Evolutionary conservation across 2,888 invertebrate genomes (phyloP), one percentile per base, ranked within the genome.

Genomic region (Trypoxylon attenuatum): DNA sequence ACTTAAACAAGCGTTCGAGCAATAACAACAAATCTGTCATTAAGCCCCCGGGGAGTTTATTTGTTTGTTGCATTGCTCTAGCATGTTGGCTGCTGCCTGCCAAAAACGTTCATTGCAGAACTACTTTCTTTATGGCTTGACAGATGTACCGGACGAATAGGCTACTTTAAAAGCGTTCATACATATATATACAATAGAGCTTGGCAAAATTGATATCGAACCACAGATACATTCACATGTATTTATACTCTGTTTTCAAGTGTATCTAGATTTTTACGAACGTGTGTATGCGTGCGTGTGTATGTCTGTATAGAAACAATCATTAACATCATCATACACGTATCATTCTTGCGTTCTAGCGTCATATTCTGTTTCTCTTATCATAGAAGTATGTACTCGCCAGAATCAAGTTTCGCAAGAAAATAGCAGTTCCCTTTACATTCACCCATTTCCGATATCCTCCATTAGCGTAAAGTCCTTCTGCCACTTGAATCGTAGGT

Each of bases 61-160:
- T 79, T 84, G 73, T 82, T 79, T 82, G 77, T 81, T 85, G 85
- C 82, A 82, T 84, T 70, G 81, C 84, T 81, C 78, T 80, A 83
- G 86, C 86, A 86, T 86, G 86, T 77, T 84, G 85, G 83, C 84
- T 86, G 85, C 81, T 83, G 84, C 84, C 84, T 86, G 85, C 72
- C 71, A 77, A n/a, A n/a, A 78, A 82, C 80, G 77, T 79, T 81
- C 72, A 73, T 76, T 74, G 69, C 76, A 73, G 76, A 77, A 75
- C 33, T 77, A 80, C 73, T 73, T 77, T 76, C 72, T 76, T 76
- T 77, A 71, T 67, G 65, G 76, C 69, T 69, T 71, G 73, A 76
- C 68, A 67, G 72, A 73, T 67, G 51, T 72, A 64, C 62, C 60
- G 43, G 69, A 67, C 53, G 59, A 15, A 68, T 56, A 66, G 54